These are phyloP conservation scores for Bombus breviceps DNA, from an alignment of 1,140 invertebrate genomes.

Conservation along the genomic window DNA sequence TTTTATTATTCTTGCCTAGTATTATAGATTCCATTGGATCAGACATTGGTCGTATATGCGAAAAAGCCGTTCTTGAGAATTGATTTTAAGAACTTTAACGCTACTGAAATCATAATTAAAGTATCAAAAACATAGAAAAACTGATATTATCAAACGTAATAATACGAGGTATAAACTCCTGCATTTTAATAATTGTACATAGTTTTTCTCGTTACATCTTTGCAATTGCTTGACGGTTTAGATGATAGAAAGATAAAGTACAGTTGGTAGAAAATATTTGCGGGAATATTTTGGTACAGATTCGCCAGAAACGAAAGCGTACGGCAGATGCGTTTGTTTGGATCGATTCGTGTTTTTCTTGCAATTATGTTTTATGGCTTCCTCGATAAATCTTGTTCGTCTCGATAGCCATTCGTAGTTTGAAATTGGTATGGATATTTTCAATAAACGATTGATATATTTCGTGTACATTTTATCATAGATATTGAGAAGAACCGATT, in stretches of 20 bases:
- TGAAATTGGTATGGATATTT: neutral
- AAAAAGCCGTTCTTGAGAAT: no score
- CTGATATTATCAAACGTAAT: no score
- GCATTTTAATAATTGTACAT: neutral
- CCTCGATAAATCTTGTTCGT: neutral
- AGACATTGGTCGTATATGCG: no score
- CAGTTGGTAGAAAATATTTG: neutral
- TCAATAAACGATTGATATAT: neutral
- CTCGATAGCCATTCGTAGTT: neutral
- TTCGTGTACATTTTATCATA: neutral
- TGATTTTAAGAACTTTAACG: neutral
- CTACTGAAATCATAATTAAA: neutral
- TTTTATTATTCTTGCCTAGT: no score
- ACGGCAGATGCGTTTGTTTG: neutral
- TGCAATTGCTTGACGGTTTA: neutral
- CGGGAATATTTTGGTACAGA: neutral
- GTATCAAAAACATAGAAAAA: no score
- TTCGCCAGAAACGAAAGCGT: neutral
- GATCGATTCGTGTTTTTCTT: neutral
- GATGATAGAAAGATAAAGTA: neutral
- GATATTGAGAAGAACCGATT: neutral
- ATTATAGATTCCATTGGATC: no score
- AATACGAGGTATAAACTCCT: neutral
- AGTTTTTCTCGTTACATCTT: neutral
- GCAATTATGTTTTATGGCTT: slow-evolving; percentile 8